Base-by-base conservation (phyloP, 2,113 vertebrate genomes). In the Protobothrops mucrosquamatus region DNA sequence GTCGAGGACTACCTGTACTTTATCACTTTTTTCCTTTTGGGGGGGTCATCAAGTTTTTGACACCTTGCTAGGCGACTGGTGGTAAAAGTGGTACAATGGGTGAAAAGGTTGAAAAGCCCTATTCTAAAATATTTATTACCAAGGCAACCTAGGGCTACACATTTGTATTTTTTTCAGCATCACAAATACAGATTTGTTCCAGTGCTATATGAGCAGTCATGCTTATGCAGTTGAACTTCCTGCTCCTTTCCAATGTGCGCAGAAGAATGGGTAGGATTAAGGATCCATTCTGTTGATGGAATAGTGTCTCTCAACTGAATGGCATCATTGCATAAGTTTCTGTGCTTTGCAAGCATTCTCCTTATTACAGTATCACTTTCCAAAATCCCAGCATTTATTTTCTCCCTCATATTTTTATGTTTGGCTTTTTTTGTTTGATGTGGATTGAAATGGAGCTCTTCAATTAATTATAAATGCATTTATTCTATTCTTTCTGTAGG, bases 401-500 rank as follows among this genome's bases (percentile, higher is more conserved):
- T 1, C 10, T 29, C 93, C 91, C 93, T 91, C 89, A 86, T 10
- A 39, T 87, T 52, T 26, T 87, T 87, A 61, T 24, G 29, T 54
- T 56, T 89, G 52, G 51, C 4, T 22, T 29, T 29, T 55, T 39
- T 23, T 56, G 9, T 56, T 56, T 9, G 6, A 57, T n/a, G 43
- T 46, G 81, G 18, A 85, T 14, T 69, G 22, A 22, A 22, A 92
- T 48, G 54, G 22, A 69, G 34, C 64, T 94, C 92, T 51, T 89
- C 46, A 90, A 10, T 96, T 43, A 52, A 92, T 95, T 93, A 92
- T 52, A 91, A 94, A 90, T 89, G 24, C 2, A 34, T 93, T 56
- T 91, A 95, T 93, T 52, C 92, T 95, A 64, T 96, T 95, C 97
- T 95, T 97, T 89, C 86, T 85, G 93, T 97, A 99, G 99, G 97